phyloP scores from a whole-genome alignment of 2,113 vertebrate genomes.

The Ellobius talpinus region DNA sequence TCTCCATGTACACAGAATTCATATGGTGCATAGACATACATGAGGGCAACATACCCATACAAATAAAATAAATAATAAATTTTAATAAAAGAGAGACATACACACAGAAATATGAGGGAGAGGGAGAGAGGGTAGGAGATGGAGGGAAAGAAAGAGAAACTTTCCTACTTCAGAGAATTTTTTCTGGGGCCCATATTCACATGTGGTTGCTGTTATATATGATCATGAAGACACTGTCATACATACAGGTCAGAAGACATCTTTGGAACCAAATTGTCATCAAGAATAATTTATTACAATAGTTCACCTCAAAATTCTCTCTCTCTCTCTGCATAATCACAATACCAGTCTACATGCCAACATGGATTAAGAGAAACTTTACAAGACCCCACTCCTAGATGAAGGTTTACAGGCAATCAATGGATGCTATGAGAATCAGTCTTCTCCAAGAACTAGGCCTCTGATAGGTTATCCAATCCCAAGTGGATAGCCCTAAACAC shows the following conservation, averaged over 20 bases:
- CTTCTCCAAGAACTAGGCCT: background rate
- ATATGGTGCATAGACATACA: background rate
- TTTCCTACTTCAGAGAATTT: background rate
- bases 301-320: background rate
- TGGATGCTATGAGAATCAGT: background rate
- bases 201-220: background rate
- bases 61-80: background rate
- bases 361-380: background rate
- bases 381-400: background rate
- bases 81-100: background rate
- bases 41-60: background rate
- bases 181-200: background rate
- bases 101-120: background rate
- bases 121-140: background rate
- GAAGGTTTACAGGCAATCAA: background rate
- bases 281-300: background rate
- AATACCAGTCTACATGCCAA: background rate
- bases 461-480: background rate
- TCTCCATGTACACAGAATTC: background rate
- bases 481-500: no score
- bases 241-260: background rate
- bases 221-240: background rate
- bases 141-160: background rate
- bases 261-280: constrained; percentile 22
- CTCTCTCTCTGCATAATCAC: background rate